Base-by-base conservation (phyloP, 2,888 invertebrate genomes). In the Tipula lateralis region DNA sequence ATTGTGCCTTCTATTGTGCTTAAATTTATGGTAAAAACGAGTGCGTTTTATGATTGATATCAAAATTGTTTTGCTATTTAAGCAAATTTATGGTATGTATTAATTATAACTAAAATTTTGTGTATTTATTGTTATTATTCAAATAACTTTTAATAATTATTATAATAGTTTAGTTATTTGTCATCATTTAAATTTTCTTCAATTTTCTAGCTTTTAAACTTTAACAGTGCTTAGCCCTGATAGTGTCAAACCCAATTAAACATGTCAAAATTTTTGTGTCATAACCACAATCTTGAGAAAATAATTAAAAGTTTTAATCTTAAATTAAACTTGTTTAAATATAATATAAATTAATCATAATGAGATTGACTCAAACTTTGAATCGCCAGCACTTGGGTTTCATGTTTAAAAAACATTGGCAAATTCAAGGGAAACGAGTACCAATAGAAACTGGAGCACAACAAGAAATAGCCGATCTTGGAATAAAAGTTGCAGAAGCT, bases 371-470 rank as follows among this genome's bases (percentile, higher is more conserved):
- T 13, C 91, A 91, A 85, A 90, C 92, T 85, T 89, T 95, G 86
- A 91, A 89, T 85, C 91, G 92, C 34, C 95, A 95, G 87, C 94
- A 96, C 88, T 92, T 95, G 86, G 95, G 92, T 82, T 93, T 94
- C 91, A 93, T 93, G 91, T 93, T 94, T 86, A 93, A 93, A 88
- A 92, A 91, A 86, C 93, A 95, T 88, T 96, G 96, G 96, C 89
- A 92, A 86, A 87, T 92, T 1, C 93, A 94, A 89, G 93, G 94
- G 0, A 93, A 92, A 88, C 91, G 93, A 86, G 90, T 90, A 85
- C 91, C 93, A 0, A 86, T 89, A 4, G 92, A 94, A 84, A 92
- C 92, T 1, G 91, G 91, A 0, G 90, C 93, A 0, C 92, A 93
- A 87, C 89, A 91, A 34, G 88, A 90, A 85, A 89, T 96, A 80